Conservation (phyloP, 2,113 vertebrate species). For the Strix aluco region DNA sequence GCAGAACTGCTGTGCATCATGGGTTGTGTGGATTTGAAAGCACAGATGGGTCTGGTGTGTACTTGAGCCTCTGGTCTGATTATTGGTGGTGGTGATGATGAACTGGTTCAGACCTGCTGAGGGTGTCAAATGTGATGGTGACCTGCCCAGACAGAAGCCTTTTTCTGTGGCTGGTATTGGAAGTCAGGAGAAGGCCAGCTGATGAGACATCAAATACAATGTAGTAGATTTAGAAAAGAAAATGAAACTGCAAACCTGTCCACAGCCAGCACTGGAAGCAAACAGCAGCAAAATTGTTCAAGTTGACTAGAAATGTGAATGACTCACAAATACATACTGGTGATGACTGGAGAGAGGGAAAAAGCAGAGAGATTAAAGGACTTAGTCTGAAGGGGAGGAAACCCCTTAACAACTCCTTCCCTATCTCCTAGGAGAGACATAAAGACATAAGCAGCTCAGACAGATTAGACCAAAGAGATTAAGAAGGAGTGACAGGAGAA, state of each 20-base stretch:
- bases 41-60: background rate
- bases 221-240: background rate
- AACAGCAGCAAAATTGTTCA: background rate
- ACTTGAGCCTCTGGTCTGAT: background rate
- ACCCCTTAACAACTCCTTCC: background rate
- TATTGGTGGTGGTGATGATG: background rate
- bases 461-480: constrained; percentile 25
- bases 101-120: background rate
- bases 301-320: background rate
- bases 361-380: constrained; percentile 2
- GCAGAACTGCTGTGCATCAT: background rate
- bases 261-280: background rate
- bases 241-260: background rate
- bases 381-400: background rate
- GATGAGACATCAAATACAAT: background rate
- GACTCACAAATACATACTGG: background rate
- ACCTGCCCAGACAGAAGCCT: background rate
- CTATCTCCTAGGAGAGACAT: background rate
- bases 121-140: background rate
- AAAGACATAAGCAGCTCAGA: constrained; percentile 11
- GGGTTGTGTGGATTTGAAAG: background rate
- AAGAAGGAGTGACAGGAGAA: background rate
- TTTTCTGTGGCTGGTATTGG: background rate
- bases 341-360: background rate
- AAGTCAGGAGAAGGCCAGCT: background rate